Conservation (phyloP, 2,797 vertebrate genomes). For the Agapornis canus region DNA sequence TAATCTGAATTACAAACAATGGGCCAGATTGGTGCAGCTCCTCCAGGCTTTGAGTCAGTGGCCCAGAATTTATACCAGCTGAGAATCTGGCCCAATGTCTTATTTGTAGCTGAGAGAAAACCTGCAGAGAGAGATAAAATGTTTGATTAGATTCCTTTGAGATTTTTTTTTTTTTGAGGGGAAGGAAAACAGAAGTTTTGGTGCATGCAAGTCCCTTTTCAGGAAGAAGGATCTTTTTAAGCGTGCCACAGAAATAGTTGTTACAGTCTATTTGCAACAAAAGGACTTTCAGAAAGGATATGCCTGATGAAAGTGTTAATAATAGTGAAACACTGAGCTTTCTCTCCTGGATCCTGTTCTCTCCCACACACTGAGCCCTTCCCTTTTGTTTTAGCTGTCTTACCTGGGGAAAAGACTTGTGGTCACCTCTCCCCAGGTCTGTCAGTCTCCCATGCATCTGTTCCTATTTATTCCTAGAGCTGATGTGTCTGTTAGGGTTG, state of each 20-base stretch:
- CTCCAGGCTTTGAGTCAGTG: background rate
- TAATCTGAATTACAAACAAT: slow-evolving; percentile 15
- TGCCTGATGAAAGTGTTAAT: background rate
- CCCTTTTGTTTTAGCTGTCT: background rate
- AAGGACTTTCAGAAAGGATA: background rate
- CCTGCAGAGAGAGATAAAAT: background rate
- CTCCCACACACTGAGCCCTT: background rate
- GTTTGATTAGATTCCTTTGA: background rate
- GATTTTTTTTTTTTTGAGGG: background rate
- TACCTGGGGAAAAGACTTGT: background rate
- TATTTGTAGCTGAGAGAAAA: slow-evolving; percentile 1
- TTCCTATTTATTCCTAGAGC: background rate
- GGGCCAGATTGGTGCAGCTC: background rate
- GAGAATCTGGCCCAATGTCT: background rate
- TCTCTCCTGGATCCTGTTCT: background rate
- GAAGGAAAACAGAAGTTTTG: background rate
- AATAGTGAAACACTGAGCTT: background rate
- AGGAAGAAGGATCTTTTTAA: background rate
- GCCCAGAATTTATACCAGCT: background rate
- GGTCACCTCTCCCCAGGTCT: background rate
- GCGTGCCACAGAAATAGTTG: background rate
- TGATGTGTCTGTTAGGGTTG: background rate
- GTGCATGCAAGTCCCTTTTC: background rate
- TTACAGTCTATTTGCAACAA: background rate
- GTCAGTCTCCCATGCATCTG: background rate